These are phyloP conservation scores for Neosilurus mollespiculum DNA, from an alignment of 2,797 vertebrate genomes.

Conservation along the genomic window DNA sequence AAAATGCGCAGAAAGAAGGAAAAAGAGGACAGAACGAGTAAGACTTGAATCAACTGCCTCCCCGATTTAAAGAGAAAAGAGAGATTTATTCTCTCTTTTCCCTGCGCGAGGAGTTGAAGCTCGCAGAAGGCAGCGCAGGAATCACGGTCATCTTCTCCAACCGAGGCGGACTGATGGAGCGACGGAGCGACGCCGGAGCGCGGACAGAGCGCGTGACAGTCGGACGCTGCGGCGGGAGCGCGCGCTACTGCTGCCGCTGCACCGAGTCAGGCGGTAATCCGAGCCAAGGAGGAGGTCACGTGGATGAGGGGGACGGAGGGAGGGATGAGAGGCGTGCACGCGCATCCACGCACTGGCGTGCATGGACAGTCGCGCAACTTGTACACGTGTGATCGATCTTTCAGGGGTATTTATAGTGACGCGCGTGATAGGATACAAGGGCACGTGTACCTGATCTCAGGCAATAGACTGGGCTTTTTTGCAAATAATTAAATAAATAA, in stretches of 20 bases:
- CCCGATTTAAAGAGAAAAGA: slow-evolving; percentile 51
- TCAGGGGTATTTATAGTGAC: background rate
- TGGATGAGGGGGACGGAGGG: slow-evolving; percentile 55
- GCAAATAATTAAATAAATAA: background rate
- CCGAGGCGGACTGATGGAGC: slow-evolving; percentile 35
- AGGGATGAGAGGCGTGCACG: slow-evolving; percentile 15
- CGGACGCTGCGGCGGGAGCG: slow-evolving; percentile 17
- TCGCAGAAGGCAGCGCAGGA: slow-evolving; percentile 59
- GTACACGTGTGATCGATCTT: background rate
- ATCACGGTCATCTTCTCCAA: slow-evolving; percentile 70
- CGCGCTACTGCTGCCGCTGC: slow-evolving; percentile 31
- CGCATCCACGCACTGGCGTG: slow-evolving; percentile 29
- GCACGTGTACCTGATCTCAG: background rate
- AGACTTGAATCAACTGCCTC: slow-evolving; percentile 23
- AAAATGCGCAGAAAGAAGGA: slow-evolving; percentile 19
- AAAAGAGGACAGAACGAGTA: background rate
- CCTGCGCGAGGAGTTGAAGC: slow-evolving; percentile 62
- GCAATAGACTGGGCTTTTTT: no score
- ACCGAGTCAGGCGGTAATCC: slow-evolving; percentile 65
- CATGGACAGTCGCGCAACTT: background rate
- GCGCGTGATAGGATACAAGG: background rate
- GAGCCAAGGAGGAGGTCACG: slow-evolving; percentile 72
- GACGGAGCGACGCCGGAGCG: slow-evolving; percentile 23
- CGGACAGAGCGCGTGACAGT: slow-evolving; percentile 13
- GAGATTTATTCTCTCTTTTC: slow-evolving; percentile 39